Evolutionary conservation across 2,113 vertebrate genomes (phyloP), one percentile per base, ranked within the genome.

Genomic region (Pipra filicauda): DNA sequence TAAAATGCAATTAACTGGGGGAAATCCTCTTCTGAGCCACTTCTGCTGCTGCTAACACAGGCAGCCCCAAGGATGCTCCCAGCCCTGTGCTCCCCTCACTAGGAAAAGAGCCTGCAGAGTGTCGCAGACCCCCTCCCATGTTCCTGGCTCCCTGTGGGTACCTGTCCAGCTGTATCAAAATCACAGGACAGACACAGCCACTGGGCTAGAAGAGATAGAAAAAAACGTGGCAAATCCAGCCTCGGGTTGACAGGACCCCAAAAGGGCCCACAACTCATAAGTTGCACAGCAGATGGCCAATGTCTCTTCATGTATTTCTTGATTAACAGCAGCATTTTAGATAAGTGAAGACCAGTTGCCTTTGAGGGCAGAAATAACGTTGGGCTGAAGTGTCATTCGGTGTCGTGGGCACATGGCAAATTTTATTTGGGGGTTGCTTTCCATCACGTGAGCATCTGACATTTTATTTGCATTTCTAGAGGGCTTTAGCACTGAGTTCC

Each of bases 141-240:
- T 7, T 51, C 51, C 48, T 33, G 8, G 0, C 9, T 75, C 52
- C 48, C 30, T 24, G 41, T 12, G 28, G 13, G 15, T 27, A 27
- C 52, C 31, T 0, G 0, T 16, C 44, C 13, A 35, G 18, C 48
- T 55, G 14, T 33, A 21, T 2, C 3, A 9, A 61, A 89, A 70
- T 35, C 54, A 30, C 15, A 31, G 27, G 55, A 22, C 17, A 62
- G 69, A 64, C 33, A 15, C 8, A 65, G 35, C 24, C 21, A 14
- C 1, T 4, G 54, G 44, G 13, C 14, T 69, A 24, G 12, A 3
- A 0, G 35, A 14, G 10, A 58, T 30, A 70, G 43, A 80, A 92
- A 57, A 66, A 4, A 16, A 21, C 23, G 22, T 0, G 1, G 21
- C 4, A 85, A 80, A 61, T 35, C 41, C 72, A 62, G 15, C 13